A percentile compares a stretch with the other conserved stretches of the same genome.
Conservation (phyloP, 1,140 invertebrate genomes). For the Drosophila navojoa region DNA sequence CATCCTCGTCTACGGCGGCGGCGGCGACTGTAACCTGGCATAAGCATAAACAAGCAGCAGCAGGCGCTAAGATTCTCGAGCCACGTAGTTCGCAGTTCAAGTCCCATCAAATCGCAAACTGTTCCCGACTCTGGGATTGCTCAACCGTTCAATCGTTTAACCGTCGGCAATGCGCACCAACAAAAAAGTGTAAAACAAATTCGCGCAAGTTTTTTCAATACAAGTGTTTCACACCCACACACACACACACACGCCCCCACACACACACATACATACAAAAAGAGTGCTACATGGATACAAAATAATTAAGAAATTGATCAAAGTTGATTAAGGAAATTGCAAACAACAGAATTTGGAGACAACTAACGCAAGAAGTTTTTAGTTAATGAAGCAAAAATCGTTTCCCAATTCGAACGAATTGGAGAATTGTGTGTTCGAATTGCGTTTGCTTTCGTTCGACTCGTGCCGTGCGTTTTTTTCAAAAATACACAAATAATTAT, state of each 20-base stretch:
- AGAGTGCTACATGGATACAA: slow-evolving; percentile 16
- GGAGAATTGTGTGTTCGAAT: slow-evolving; percentile 36
- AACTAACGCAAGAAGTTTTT: slow-evolving; percentile 7
- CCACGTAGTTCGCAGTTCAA: not conserved
- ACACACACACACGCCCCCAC: slow-evolving; percentile 14
- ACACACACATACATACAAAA: slow-evolving; percentile 4
- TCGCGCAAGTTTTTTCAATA: slow-evolving; percentile 3
- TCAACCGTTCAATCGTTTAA: slow-evolving; percentile 20
- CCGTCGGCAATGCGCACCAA: slow-evolving; percentile 45
- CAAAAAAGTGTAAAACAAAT: slow-evolving; percentile 23
- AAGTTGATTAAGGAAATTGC: slow-evolving; percentile 4
- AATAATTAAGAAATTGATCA: not conserved
- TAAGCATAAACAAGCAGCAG: slow-evolving; percentile 23
- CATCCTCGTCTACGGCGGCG: not conserved
- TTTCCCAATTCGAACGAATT: slow-evolving; percentile 17
- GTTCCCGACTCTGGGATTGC: slow-evolving; percentile 28
- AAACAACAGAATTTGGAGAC: slow-evolving; percentile 10
- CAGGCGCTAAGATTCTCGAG: slow-evolving; percentile 18
- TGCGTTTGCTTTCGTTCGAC: slow-evolving; percentile 19
- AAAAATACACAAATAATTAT: slow-evolving; percentile 52
- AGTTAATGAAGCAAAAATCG: slow-evolving; percentile 11
- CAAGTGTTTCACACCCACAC: slow-evolving; percentile 13
- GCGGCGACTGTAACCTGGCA: slow-evolving; percentile 15
- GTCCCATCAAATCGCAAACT: slow-evolving; percentile 20
- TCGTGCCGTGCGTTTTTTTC: slow-evolving; percentile 36